A percentile compares a stretch with the other conserved stretches of the same genome.
Conservation (phyloP, 2,888 invertebrate species). For the Tetranychus truncatus region DNA sequence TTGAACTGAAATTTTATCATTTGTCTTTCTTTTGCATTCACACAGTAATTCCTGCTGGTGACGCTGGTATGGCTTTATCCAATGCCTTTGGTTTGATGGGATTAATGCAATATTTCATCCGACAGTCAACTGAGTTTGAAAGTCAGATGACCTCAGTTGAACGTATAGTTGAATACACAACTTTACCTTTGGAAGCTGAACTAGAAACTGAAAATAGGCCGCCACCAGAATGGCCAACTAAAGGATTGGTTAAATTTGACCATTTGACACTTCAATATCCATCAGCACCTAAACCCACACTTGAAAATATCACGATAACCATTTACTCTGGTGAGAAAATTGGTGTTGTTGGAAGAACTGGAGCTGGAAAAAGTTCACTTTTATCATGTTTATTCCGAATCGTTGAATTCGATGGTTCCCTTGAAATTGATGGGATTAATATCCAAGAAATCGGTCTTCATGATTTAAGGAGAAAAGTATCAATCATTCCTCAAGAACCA, state of each 20-base stretch:
- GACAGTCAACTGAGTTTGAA: conserved; percentile 39
- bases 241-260: conserved; percentile 30
- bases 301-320: conserved; percentile 39
- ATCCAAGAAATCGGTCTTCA: conserved; percentile 37
- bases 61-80: neutral
- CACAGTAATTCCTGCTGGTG: neutral
- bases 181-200: conserved; percentile 50
- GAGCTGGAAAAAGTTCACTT: conserved; percentile 45
- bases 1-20: neutral
- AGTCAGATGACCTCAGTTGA: conserved; percentile 45
- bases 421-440: conserved; percentile 35
- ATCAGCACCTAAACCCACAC: conserved; percentile 48
- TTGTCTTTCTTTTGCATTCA: neutral
- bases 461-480: conserved; percentile 57
- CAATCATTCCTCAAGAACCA: conserved; percentile 83
- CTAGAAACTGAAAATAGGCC: conserved; percentile 35
- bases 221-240: conserved; percentile 32
- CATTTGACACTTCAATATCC: conserved; percentile 46
- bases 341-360: conserved; percentile 63
- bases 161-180: conserved; percentile 56
- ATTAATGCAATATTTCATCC: neutral
- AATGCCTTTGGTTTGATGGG: neutral
- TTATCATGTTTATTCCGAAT: conserved; percentile 37
- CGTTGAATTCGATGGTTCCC: conserved; percentile 33
- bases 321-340: conserved; percentile 38